These are phyloP conservation scores for Archaeoteleia sp. DNA, from an alignment of 2,888 invertebrate genomes.

Conservation along the genomic window DNA sequence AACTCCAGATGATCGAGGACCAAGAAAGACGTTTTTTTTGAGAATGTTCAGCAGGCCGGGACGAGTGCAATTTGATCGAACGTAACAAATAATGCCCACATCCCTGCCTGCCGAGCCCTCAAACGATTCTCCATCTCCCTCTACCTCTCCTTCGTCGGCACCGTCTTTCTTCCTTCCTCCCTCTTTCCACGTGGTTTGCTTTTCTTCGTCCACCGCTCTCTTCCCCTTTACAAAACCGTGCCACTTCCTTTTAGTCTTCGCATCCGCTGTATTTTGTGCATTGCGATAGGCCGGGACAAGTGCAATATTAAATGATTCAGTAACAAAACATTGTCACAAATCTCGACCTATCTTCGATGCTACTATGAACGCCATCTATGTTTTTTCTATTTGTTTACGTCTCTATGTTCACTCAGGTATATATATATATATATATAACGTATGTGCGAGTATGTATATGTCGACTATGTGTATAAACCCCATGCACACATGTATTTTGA, in stretches of 20 bases:
- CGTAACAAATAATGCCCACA: conserved; percentile 72
- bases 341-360: conserved; percentile 75
- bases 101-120: conserved; percentile 71
- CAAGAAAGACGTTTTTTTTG: conserved; percentile 51
- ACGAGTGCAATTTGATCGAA: conserved; percentile 75
- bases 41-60: conserved; percentile 74
- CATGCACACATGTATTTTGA: conserved; percentile 19
- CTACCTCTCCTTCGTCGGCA: too few species aligned
- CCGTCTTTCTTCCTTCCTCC: conserved; percentile 7
- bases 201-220: conserved; percentile 11
- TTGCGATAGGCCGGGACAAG: conserved; percentile 76
- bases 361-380: too few species aligned
- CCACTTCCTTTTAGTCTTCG: too few species aligned
- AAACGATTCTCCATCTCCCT: conserved; percentile 35
- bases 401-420: too few species aligned
- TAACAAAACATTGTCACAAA: conserved; percentile 74
- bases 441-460: conserved; percentile 13
- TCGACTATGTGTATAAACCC: too few species aligned
- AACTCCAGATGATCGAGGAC: conserved; percentile 38
- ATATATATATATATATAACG: conserved; percentile 32
- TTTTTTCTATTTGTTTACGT: too few species aligned
- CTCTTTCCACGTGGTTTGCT: conserved; percentile 22
- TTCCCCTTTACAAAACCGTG: conserved; percentile 7
- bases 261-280: conserved; percentile 63
- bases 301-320: conserved; percentile 72